A percentile compares a stretch with the other conserved stretches of the same genome.
Conservation (phyloP, 2,888 invertebrate genomes). For the Balanococcus diminutus region DNA sequence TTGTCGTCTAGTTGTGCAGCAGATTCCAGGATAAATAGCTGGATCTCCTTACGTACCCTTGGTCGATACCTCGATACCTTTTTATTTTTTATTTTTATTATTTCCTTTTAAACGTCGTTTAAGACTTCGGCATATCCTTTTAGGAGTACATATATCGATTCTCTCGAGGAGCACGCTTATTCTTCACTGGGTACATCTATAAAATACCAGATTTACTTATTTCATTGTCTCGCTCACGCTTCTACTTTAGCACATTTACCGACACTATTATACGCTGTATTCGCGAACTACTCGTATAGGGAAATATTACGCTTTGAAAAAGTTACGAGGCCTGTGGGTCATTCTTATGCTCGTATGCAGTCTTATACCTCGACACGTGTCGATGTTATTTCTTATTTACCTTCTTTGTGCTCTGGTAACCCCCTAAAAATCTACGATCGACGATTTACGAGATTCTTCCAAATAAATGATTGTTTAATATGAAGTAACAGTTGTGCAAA, state of each 20-base stretch:
- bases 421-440: constrained; percentile 5
- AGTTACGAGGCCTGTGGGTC: neutral
- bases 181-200: neutral
- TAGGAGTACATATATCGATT: neutral
- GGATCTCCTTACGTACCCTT: neutral
- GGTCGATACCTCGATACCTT: neutral
- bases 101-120: constrained; percentile 1
- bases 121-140: neutral
- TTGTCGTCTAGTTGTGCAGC: neutral
- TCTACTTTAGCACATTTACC: neutral
- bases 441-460: neutral
- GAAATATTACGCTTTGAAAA: neutral
- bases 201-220: constrained; percentile 22
- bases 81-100: neutral
- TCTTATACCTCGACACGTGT: constrained; percentile 29
- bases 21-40: neutral
- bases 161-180: neutral
- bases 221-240: constrained; percentile 14
- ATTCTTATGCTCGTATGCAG: neutral
- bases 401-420: neutral
- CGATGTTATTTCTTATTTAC: constrained; percentile 21
- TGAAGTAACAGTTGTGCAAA: constrained; percentile 21
- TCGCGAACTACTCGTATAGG: neutral
- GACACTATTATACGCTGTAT: neutral
- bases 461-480: constrained; percentile 26